These are phyloP conservation scores for Seira ritae DNA, from an alignment of 2,888 invertebrate species.

Conservation along the genomic window DNA sequence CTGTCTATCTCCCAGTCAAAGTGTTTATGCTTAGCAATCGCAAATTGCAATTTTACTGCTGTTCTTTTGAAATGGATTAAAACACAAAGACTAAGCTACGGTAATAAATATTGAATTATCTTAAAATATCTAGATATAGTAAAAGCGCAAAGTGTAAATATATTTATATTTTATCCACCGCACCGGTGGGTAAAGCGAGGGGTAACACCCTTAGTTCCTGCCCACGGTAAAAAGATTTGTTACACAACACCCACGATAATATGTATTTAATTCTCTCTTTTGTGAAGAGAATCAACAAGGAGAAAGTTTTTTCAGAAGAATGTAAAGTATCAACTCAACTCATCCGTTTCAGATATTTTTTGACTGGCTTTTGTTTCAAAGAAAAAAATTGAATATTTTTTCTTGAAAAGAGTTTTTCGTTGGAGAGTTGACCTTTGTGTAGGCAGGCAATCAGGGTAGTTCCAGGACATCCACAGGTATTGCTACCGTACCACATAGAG, in stretches of 20 bases:
- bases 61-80: neutral
- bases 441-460: conserved; percentile 70
- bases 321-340: conserved; percentile 39
- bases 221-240: conserved; percentile 59
- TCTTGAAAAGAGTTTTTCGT: conserved; percentile 30
- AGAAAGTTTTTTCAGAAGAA: conserved; percentile 24
- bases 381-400: conserved; percentile 36
- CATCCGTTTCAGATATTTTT: neutral
- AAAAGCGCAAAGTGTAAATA: conserved; percentile 25
- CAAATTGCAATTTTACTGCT: neutral
- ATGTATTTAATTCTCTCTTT: conserved; percentile 18
- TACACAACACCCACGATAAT: conserved; percentile 52
- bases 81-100: conserved; percentile 4
- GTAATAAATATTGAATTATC: neutral
- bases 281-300: conserved; percentile 14
- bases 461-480: conserved; percentile 68
- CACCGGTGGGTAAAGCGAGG: conserved; percentile 72
- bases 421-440: conserved; percentile 71
- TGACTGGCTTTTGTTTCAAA: neutral
- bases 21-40: neutral
- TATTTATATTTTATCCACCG: conserved; percentile 61
- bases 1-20: conserved; percentile 9
- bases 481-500: conserved; percentile 58
- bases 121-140: conserved; percentile 12
- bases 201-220: conserved; percentile 71